Conservation (phyloP, 2,113 vertebrate species). For the Nycticebus coucang region DNA sequence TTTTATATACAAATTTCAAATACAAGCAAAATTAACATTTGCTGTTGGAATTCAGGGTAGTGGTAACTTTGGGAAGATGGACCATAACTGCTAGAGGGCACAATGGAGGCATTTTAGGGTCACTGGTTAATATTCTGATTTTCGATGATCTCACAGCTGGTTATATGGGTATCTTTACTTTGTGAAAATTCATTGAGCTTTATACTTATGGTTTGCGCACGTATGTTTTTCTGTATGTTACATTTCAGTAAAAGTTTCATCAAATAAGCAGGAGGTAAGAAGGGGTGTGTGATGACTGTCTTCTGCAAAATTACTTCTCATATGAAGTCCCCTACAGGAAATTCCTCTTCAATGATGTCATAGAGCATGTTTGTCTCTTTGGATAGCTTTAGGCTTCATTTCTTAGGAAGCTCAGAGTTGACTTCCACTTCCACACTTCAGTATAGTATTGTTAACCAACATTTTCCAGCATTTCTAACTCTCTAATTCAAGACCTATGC, state of each 20-base stretch:
- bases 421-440: slow-evolving; percentile 3
- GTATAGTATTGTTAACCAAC: not conserved
- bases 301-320: not conserved
- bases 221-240: not conserved
- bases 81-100: not conserved
- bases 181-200: not conserved
- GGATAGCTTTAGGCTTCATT: slow-evolving; percentile 36
- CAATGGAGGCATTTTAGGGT: no score
- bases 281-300: not conserved
- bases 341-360: slow-evolving; percentile 33
- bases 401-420: slow-evolving; percentile 26
- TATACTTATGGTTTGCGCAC: not conserved
- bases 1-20: not conserved
- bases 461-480: not conserved
- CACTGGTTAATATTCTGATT: not conserved
- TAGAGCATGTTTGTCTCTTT: slow-evolving; percentile 44
- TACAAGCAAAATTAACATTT: not conserved
- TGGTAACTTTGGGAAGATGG: not conserved
- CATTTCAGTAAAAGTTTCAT: not conserved
- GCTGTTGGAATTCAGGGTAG: not conserved
- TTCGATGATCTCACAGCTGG: not conserved
- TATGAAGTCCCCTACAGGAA: not conserved
- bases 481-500: not conserved
- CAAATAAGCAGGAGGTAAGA: not conserved
- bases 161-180: not conserved